These are phyloP conservation scores for Echinometra lucunter DNA, from an alignment of 53 echinoderm and acorn worm species.

Conservation along the genomic window DNA sequence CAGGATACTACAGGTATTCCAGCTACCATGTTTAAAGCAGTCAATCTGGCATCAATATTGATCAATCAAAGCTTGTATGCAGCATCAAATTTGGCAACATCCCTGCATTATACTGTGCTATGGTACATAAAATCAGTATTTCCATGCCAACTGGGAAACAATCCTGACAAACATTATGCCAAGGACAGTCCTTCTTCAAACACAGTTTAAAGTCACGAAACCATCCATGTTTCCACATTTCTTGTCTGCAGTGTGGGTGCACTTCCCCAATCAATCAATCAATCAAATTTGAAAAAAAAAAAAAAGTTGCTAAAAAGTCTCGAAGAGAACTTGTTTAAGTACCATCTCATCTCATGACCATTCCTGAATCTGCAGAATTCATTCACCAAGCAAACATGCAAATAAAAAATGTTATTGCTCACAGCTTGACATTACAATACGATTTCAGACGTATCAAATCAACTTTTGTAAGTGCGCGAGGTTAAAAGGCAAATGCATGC, in stretches of 20 bases:
- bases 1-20: neutral
- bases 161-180: neutral
- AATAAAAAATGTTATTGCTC: slow-evolving; percentile 12
- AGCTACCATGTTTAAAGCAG: neutral
- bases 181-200: neutral
- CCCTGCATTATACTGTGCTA: neutral
- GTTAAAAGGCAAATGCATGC: no score
- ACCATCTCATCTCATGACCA: neutral
- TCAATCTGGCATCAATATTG: neutral
- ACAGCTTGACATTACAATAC: neutral
- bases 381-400: neutral
- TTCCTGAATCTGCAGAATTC: neutral
- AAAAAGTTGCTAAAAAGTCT: neutral
- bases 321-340: neutral
- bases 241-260: neutral
- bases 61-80: neutral
- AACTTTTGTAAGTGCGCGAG: neutral
- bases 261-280: neutral
- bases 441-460: neutral
- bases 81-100: neutral
- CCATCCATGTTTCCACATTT: neutral
- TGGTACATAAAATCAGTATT: neutral
- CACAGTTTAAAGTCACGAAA: neutral
- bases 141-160: neutral
- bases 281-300: neutral